These are phyloP conservation scores for Drosophila arawakana DNA, from an alignment of 1,140 invertebrate genomes.

Conservation along the genomic window DNA sequence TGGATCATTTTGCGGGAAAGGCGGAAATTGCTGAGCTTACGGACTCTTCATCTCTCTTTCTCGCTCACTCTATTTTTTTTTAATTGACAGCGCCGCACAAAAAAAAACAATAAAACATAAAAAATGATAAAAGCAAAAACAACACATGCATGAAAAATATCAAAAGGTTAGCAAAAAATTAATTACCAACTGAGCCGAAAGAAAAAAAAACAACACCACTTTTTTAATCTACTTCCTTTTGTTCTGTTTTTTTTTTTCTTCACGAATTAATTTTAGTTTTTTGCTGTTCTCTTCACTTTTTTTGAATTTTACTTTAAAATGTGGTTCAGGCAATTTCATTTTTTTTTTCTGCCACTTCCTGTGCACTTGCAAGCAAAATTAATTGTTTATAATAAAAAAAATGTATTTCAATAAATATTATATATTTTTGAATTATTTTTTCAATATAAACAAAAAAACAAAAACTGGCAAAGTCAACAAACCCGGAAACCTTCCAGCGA, in stretches of 20 bases:
- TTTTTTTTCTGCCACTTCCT: conserved; percentile 46
- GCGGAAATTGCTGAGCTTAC: conserved; percentile 62
- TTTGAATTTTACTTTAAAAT: conserved; percentile 27
- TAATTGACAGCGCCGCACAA: conserved; percentile 52
- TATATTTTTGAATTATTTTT: conserved; percentile 55
- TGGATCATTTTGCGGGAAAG: conserved; percentile 55
- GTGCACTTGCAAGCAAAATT: conserved; percentile 29
- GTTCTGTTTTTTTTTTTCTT: conserved; percentile 44
- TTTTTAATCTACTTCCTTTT: conserved; percentile 44
- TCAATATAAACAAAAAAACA: conserved; percentile 28
- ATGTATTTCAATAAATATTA: conserved; percentile 7
- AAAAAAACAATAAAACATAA: conserved; percentile 36
- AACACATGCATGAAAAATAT: conserved; percentile 38
- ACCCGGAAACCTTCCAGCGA: conserved; percentile 70
- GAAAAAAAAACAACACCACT: conserved; percentile 38
- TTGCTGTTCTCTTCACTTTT: conserved; percentile 17
- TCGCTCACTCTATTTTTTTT: conserved; percentile 25
- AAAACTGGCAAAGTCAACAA: conserved; percentile 70
- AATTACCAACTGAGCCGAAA: conserved; percentile 59
- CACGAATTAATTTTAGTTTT: conserved; percentile 41
- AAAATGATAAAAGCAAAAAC: conserved; percentile 21
- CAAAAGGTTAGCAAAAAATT: conserved; percentile 52
- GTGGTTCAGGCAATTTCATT: not conserved
- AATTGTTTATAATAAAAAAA: conserved; percentile 50
- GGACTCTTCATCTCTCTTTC: conserved; percentile 9